Evolutionary conservation across 2,888 invertebrate species (phyloP).

Genomic region (Bellardia pandia): DNA sequence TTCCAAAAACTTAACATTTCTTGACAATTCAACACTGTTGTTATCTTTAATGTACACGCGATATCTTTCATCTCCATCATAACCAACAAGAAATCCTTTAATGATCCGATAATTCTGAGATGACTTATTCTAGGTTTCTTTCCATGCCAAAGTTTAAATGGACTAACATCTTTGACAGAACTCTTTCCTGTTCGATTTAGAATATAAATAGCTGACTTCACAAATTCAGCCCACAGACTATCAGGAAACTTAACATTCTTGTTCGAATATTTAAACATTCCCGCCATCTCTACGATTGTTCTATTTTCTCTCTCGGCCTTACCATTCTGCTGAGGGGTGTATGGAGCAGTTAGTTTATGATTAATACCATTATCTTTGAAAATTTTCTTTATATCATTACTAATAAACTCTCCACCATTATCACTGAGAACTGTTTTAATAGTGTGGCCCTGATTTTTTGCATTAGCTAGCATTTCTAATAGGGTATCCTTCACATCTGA

Average conservation of each 20-base stretch:
- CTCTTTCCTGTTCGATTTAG: neutral
- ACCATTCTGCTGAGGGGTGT: conserved; percentile 60
- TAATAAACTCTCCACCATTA: conserved; percentile 11
- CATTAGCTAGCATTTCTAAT: neutral
- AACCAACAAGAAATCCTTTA: conserved; percentile 50
- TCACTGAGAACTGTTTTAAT: neutral
- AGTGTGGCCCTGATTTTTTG: neutral
- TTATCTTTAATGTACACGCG: neutral
- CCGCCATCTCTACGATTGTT: conserved; percentile 53
- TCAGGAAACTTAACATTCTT: conserved; percentile 55
- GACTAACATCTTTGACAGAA: conserved; percentile 6
- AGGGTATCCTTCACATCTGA: neutral
- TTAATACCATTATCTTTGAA: conserved; percentile 44
- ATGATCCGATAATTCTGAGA: conserved; percentile 58
- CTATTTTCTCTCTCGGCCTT: no score
- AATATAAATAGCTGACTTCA: no score
- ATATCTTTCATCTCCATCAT: conserved; percentile 18
- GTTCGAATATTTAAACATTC: conserved; percentile 60
- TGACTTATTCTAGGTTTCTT: neutral
- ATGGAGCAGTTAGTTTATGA: conserved; percentile 60
- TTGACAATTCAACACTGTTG: neutral
- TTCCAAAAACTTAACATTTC: conserved; percentile 33
- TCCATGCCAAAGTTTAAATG: neutral
- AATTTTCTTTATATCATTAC: conserved; percentile 5
- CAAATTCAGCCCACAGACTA: conserved; percentile 33